A percentile compares a stretch with the other conserved stretches of the same genome.
Evolutionary conservation across 2,888 invertebrate species (phyloP).

Genomic region (Erebia palarica): DNA sequence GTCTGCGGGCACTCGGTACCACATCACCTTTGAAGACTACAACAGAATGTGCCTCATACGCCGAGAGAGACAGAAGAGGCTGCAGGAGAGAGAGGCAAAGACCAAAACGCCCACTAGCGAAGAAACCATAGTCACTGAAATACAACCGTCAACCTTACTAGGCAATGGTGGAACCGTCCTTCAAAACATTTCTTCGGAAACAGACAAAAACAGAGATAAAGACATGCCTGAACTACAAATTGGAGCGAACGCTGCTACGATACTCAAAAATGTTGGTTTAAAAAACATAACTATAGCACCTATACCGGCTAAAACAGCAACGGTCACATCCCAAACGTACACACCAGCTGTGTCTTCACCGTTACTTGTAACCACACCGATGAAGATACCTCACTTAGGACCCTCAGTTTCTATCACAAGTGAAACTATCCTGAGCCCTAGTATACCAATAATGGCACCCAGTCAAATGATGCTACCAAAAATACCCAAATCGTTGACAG

Average conservation of each 20-base stretch:
- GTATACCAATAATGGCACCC: conserved; percentile 53
- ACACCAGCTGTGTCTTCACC: conserved; percentile 57
- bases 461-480: conserved; percentile 84
- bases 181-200: conserved; percentile 52
- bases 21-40: conserved; percentile 90
- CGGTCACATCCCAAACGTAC: conserved; percentile 63
- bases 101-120: conserved; percentile 46
- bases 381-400: conserved; percentile 63
- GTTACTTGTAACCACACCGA: conserved; percentile 59
- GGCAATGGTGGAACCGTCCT: conserved; percentile 70
- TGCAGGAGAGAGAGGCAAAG: conserved; percentile 68
- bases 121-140: conserved; percentile 64
- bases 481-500: conserved; percentile 91
- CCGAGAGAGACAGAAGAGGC: conserved; percentile 84
- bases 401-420: conserved; percentile 64
- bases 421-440: conserved; percentile 55
- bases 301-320: conserved; percentile 68
- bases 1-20: conserved; percentile 90
- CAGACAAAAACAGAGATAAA: conserved; percentile 48
- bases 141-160: conserved; percentile 65
- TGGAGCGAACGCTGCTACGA: conserved; percentile 66
- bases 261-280: conserved; percentile 74
- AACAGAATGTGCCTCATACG: conserved; percentile 90
- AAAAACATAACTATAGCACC: conserved; percentile 79
- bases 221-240: conserved; percentile 57